Evolutionary conservation across 1,140 invertebrate species (phyloP).

Genomic region (Aphaenogaster floridana): DNA sequence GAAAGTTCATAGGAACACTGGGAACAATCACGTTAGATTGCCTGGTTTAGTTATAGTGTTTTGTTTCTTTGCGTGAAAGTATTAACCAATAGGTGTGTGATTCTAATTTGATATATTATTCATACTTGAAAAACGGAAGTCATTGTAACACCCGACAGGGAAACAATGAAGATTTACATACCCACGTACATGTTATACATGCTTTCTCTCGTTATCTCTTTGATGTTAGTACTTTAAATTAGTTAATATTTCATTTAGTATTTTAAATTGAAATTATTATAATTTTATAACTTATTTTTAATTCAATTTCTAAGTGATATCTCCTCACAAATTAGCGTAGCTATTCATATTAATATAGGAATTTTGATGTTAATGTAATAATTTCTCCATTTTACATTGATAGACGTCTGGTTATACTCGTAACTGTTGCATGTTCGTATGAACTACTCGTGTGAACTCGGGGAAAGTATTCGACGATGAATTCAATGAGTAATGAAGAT

Average conservation of each 20-base stretch:
- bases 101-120: not conserved
- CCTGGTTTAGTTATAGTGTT: not conserved
- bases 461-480: slow-evolving; percentile 5
- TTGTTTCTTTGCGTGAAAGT: not conserved
- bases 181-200: not conserved
- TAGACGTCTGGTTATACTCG: not conserved
- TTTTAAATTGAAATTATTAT: not conserved
- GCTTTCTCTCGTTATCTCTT: not conserved
- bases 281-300: not conserved
- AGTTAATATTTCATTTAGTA: not conserved
- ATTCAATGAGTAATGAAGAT: slow-evolving; percentile 39
- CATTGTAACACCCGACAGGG: not conserved
- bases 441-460: not conserved
- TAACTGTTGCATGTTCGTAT: not conserved
- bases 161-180: not conserved
- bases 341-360: not conserved
- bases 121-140: not conserved
- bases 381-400: not conserved
- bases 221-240: not conserved
- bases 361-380: not conserved
- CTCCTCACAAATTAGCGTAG: not conserved
- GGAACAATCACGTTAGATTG: not conserved
- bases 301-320: not conserved
- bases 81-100: not conserved
- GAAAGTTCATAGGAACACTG: not conserved